Evolutionary conservation across 2,113 vertebrate genomes (phyloP).

Genomic region (Aramus guarauna): DNA sequence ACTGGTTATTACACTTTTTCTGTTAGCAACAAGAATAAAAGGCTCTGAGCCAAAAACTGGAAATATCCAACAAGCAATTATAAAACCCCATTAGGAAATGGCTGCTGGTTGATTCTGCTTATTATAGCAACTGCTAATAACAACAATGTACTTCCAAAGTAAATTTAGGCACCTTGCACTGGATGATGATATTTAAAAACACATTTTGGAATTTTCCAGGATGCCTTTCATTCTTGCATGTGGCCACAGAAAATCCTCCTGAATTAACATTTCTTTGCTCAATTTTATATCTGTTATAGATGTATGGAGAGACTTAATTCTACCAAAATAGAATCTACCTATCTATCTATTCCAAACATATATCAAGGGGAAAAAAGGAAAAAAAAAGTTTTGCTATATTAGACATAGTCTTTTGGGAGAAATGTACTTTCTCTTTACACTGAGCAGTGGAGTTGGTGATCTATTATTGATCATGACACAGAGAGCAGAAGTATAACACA

Average conservation of each 20-base stretch:
- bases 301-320: neutral
- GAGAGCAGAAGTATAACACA: neutral
- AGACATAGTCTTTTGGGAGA: neutral
- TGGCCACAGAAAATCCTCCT: neutral
- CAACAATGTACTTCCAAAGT: slow-evolving; percentile 42
- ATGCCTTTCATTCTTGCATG: neutral
- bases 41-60: slow-evolving; percentile 32
- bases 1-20: slow-evolving; percentile 29
- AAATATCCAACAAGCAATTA: slow-evolving; percentile 61
- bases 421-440: neutral
- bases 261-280: neutral
- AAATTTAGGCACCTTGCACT: slow-evolving; percentile 29
- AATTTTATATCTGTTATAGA: neutral
- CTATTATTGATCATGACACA: neutral
- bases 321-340: neutral
- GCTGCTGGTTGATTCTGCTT: slow-evolving; percentile 49
- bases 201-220: slow-evolving; percentile 45
- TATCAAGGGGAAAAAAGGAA: neutral
- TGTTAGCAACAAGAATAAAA: slow-evolving; percentile 55
- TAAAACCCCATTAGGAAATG: slow-evolving; percentile 54
- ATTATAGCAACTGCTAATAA: slow-evolving; percentile 59
- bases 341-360: neutral
- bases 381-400: neutral
- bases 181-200: slow-evolving; percentile 30
- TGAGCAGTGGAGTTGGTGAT: neutral